Base-by-base conservation (phyloP, 2,113 vertebrate species). In the Leiothrix lutea region DNA sequence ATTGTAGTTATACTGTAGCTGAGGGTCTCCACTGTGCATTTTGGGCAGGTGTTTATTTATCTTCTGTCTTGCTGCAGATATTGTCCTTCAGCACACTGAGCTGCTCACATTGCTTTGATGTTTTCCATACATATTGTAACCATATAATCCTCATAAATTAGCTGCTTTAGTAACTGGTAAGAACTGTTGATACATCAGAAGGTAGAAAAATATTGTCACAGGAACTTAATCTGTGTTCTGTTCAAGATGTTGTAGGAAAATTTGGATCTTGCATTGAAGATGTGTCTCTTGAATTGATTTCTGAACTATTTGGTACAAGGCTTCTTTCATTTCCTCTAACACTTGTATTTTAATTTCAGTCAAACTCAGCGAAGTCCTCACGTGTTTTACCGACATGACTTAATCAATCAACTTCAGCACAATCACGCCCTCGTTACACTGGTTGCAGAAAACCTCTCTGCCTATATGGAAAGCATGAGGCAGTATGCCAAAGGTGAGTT, bases 401-500 rank as follows among this genome's bases (percentile, higher is more conserved):
- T 99, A 98, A 99, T 99, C 96, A 99, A 99, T 98, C 99, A 99
- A 96, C 98, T 99, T 91, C 99, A 99, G 98, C 99, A 99, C 98
- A 99, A 99, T 98, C 99, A 99, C 72, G 99, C 99, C 78, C 98
- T 99, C 74, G 99, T 99, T 96, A 99, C 99, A 36, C 80, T 99
- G 96, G 99, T 99, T 93, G 99, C 99, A 88, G 99, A 99, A 98
- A 99, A 99, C 96, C 99, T 99, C 86, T 99, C 99, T 20, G 98
- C 99, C 69, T 99, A 99, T 90, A 99, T 99, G 99, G 99, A 99
- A 96, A 99, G 98, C 92, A 99, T 99, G 99, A 99, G 99, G 92
- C 98, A 99, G 79, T 99, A 99, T 96, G 99, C 98, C 66, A 99
- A 99, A 99, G 99, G 99, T 99, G 97, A 91, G 96, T 90, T 85